phyloP scores from a whole-genome alignment of 2,888 invertebrate genomes.

The Drosophila histrio region DNA sequence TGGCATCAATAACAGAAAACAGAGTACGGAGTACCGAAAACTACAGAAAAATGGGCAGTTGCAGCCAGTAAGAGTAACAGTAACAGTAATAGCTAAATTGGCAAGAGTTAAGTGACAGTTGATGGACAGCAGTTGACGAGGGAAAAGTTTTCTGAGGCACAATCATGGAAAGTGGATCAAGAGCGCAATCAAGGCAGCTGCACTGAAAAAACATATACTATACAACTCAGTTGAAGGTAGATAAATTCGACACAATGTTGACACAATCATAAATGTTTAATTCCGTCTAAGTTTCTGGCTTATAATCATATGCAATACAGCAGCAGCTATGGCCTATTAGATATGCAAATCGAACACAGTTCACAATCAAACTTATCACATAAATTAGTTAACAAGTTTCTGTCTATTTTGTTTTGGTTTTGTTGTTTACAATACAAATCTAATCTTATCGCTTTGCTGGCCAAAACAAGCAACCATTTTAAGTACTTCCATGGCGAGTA shows the following conservation, averaged over 20 bases:
- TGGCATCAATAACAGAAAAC: conserved; percentile 38
- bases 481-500: conserved; percentile 55
- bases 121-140: conserved; percentile 49
- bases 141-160: conserved; percentile 24
- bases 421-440: conserved; percentile 37
- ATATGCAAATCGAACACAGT: conserved; percentile 68
- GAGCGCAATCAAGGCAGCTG: conserved; percentile 11
- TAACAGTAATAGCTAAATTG: conserved; percentile 31
- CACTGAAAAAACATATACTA: too few species aligned
- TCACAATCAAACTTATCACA: conserved; percentile 67
- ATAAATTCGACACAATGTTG: conserved; percentile 15
- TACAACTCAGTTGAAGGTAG: neutral
- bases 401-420: conserved; percentile 33
- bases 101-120: conserved; percentile 50
- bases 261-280: conserved; percentile 21
- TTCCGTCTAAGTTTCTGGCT: conserved; percentile 4
- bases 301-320: conserved; percentile 54
- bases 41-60: conserved; percentile 29
- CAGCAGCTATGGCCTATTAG: conserved; percentile 69
- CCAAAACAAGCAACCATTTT: conserved; percentile 56
- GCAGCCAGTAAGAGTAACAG: conserved; percentile 3
- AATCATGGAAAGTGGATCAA: conserved; percentile 42
- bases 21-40: conserved; percentile 34
- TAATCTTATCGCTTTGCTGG: conserved; percentile 62
- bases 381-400: conserved; percentile 67